These are phyloP conservation scores for Ctenosaura bakeri DNA, from an alignment of 2,797 vertebrate genomes.

Conservation along the genomic window DNA sequence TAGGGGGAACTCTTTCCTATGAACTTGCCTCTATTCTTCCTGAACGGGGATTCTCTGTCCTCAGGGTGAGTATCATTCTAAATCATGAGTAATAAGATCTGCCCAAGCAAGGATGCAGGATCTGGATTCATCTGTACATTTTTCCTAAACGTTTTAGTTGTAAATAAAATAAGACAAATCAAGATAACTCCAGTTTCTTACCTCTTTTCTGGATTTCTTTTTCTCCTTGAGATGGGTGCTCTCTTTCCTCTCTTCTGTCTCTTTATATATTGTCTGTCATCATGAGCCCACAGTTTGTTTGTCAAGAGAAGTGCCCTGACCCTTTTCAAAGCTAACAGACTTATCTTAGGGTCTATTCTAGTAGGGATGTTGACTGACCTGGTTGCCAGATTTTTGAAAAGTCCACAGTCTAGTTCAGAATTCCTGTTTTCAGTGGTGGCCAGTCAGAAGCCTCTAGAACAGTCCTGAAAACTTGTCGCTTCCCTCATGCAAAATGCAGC, in stretches of 20 bases:
- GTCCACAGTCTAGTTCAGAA: not conserved
- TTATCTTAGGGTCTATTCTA: constrained; percentile 68
- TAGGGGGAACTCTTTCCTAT: too few relatives aligned
- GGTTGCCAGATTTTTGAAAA: constrained; percentile 15
- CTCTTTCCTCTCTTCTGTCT: constrained; percentile 54
- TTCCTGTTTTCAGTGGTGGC: not conserved
- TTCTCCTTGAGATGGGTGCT: constrained; percentile 45
- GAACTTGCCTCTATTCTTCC: not conserved
- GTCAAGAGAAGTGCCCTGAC: constrained; percentile 67
- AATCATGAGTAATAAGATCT: constrained; percentile 31
- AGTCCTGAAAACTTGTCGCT: not conserved
- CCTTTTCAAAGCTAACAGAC: constrained; percentile 69
- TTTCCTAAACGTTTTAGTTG: not conserved
- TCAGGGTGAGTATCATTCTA: constrained; percentile 34
- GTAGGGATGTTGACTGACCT: constrained; percentile 47
- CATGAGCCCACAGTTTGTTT: constrained; percentile 61
- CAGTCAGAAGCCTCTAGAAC: not conserved
- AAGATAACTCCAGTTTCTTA: constrained; percentile 50
- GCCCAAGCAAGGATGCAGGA: constrained; percentile 19
- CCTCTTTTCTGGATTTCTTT: constrained; percentile 60
- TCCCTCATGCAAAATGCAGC: not conserved
- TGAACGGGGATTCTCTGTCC: constrained; percentile 11
- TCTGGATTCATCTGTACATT: not conserved
- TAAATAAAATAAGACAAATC: constrained; percentile 36
- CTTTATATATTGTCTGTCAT: constrained; percentile 65